These are phyloP conservation scores for Drosophila athabasca DNA, from an alignment of 1,140 invertebrate species.

Conservation along the genomic window DNA sequence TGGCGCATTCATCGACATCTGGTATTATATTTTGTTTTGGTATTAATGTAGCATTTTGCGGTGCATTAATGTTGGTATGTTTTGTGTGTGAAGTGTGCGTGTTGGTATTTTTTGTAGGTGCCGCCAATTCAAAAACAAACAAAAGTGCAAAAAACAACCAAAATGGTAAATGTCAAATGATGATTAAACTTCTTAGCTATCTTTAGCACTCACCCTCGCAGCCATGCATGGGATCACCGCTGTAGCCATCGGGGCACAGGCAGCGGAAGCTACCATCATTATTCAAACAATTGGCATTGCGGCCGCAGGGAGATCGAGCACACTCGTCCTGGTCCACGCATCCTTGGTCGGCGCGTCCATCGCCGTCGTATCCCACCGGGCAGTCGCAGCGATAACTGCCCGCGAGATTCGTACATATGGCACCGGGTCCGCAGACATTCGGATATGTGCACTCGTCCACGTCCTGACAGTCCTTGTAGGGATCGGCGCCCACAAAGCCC, in stretches of 20 bases:
- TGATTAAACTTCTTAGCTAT: not conserved
- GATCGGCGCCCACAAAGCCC: constrained; percentile 92
- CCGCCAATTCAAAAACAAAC: constrained; percentile 49
- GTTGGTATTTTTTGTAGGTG: constrained; percentile 33
- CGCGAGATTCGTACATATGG: constrained; percentile 91
- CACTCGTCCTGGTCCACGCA: constrained; percentile 90
- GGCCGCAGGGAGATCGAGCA: constrained; percentile 87
- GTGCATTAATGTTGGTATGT: constrained; percentile 60
- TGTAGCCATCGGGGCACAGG: constrained; percentile 90
- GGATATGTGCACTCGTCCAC: constrained; percentile 91
- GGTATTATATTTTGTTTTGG: constrained; percentile 75
- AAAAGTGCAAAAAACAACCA: constrained; percentile 61
- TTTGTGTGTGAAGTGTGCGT: constrained; percentile 33
- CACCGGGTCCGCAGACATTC: constrained; percentile 90
- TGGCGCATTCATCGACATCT: constrained; percentile 95
- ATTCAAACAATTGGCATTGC: constrained; percentile 89
- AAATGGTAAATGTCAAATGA: constrained; percentile 50
- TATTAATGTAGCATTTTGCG: constrained; percentile 62
- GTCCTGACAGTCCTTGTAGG: constrained; percentile 93
- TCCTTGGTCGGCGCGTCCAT: constrained; percentile 87
- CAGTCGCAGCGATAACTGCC: constrained; percentile 93
- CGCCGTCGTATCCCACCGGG: constrained; percentile 90
- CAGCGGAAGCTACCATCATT: constrained; percentile 90
- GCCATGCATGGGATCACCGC: constrained; percentile 88
- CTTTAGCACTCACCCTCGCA: constrained; percentile 87